These are phyloP conservation scores for Piprites chloris DNA, from an alignment of 2,113 vertebrate species.

Conservation along the genomic window DNA sequence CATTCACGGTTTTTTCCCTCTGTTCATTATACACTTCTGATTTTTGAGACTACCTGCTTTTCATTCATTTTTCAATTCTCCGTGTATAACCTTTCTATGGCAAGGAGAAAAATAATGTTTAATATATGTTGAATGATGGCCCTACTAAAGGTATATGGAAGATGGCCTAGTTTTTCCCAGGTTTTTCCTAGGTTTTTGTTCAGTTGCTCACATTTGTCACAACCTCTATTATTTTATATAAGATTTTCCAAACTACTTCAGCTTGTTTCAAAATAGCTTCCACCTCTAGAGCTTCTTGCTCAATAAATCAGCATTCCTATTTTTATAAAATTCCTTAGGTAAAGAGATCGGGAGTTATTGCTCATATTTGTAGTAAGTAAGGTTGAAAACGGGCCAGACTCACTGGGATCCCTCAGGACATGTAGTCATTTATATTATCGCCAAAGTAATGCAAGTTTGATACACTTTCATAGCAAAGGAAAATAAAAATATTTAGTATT, in stretches of 20 bases:
- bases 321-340: not conserved
- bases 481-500: not conserved
- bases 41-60: not conserved
- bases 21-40: not conserved
- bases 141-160: not conserved
- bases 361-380: not conserved
- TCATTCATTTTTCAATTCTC: not conserved
- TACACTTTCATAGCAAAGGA: not conserved
- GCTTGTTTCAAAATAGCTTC: not conserved
- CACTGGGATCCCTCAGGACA: not conserved
- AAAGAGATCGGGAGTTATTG: not conserved
- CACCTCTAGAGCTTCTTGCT: not conserved
- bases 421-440: not conserved
- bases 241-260: not conserved
- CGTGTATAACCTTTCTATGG: not conserved
- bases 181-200: not conserved
- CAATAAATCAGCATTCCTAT: not conserved
- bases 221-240: not conserved
- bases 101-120: not conserved
- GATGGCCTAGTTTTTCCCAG: too few relatives aligned
- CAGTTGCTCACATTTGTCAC: not conserved
- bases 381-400: not conserved
- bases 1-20: not conserved
- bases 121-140: not conserved
- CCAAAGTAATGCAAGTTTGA: not conserved